These are phyloP conservation scores for Leucopsar rothschildi DNA, from an alignment of 2,113 vertebrate species.

Conservation along the genomic window DNA sequence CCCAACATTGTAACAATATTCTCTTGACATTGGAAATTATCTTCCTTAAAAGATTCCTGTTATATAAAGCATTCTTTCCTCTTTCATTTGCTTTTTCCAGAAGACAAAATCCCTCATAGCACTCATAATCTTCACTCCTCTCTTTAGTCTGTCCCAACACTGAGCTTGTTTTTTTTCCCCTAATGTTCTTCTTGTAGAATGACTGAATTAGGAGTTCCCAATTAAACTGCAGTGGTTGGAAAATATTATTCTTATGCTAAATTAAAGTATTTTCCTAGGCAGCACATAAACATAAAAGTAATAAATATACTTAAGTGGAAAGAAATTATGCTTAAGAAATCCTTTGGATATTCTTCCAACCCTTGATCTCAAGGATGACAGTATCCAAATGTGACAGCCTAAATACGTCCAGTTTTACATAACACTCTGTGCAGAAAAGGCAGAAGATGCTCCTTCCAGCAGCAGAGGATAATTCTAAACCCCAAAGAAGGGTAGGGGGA, in stretches of 20 bases:
- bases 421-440: not conserved
- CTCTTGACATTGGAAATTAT: not conserved
- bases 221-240: conserved; percentile 38
- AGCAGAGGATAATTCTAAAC: not conserved
- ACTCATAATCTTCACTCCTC: not conserved
- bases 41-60: not conserved
- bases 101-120: not conserved
- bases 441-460: not conserved
- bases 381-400: conserved; percentile 13
- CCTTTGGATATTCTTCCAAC: conserved; percentile 4
- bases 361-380: not conserved
- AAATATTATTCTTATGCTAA: conserved; percentile 42
- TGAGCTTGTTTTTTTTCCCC: not conserved
- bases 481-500: not conserved
- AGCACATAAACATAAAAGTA: conserved; percentile 32
- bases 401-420: not conserved
- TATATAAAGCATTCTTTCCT: not conserved
- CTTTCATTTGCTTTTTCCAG: not conserved
- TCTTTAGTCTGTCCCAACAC: not conserved
- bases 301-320: conserved; percentile 49
- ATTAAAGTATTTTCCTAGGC: conserved; percentile 46
- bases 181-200: not conserved
- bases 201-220: conserved; percentile 30
- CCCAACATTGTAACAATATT: not conserved
- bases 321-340: conserved; percentile 29